These are phyloP conservation scores for Coregonus suidteri DNA, from an alignment of 2,797 vertebrate species.

Conservation along the genomic window DNA sequence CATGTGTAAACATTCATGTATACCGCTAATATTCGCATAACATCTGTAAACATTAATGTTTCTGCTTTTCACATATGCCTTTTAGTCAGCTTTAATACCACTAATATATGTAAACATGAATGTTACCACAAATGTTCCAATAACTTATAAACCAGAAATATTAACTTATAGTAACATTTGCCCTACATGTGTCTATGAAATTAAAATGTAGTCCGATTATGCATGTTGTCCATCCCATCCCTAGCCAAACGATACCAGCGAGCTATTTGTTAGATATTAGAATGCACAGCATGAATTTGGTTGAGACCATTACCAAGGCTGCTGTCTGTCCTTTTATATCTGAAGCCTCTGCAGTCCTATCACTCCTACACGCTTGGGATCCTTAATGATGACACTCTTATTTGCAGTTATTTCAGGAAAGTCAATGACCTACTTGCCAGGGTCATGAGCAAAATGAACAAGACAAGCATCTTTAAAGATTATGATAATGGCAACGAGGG, in stretches of 20 bases:
- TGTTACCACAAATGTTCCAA: not conserved
- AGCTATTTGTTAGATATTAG: conserved; percentile 61
- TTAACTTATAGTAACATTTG: not conserved
- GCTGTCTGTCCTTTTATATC: conserved; percentile 72
- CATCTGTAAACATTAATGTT: not conserved
- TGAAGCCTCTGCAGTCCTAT: conserved; percentile 66
- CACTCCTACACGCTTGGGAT: conserved; percentile 61
- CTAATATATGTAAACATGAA: not conserved
- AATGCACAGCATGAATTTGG: conserved; percentile 68
- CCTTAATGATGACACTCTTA: conserved; percentile 76
- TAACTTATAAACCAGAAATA: not conserved
- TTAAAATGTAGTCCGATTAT: conserved; percentile 53
- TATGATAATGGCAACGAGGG: conserved; percentile 78
- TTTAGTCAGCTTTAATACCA: not conserved
- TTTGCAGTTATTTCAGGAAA: conserved; percentile 81
- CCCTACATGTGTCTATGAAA: not conserved
- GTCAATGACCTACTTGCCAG: conserved; percentile 74
- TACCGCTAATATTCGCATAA: conserved; percentile 17
- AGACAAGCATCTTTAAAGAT: conserved; percentile 85
- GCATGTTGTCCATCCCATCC: conserved; percentile 53
- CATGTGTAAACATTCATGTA: conserved; percentile 7
- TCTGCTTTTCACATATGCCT: not conserved
- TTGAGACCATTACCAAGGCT: conserved; percentile 75
- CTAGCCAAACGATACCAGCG: conserved; percentile 42
- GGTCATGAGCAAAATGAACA: conserved; percentile 82